These are phyloP conservation scores for Diorhabda carinulata DNA, from an alignment of 1,140 invertebrate genomes.

Conservation along the genomic window DNA sequence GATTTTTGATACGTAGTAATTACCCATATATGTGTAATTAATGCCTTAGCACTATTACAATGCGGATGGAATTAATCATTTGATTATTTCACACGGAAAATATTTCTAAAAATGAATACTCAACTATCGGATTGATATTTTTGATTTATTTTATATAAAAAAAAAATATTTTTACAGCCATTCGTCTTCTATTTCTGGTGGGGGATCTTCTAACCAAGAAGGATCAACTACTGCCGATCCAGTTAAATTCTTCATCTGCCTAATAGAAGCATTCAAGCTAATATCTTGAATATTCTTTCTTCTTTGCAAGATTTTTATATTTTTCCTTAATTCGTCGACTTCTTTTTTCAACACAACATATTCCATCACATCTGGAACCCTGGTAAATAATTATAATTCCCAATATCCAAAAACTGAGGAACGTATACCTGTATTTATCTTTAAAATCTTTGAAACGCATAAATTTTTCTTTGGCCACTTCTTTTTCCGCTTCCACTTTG, in stretches of 20 bases:
- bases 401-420: background rate
- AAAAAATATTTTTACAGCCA: background rate
- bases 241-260: slow-evolving; percentile 39
- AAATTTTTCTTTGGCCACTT: slow-evolving; percentile 29
- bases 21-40: background rate
- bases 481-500: slow-evolving; percentile 28
- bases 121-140: too few species aligned
- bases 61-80: background rate
- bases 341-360: slow-evolving; percentile 53
- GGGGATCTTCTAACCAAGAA: slow-evolving; percentile 29
- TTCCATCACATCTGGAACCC: slow-evolving; percentile 54
- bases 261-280: slow-evolving; percentile 31
- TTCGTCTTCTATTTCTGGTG: slow-evolving; percentile 8
- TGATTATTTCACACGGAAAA: background rate
- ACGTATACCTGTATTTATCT: slow-evolving; percentile 14
- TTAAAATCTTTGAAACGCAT: slow-evolving; percentile 30
- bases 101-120: background rate
- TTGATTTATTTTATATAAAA: too few species aligned
- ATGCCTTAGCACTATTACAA: background rate
- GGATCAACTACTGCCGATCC: slow-evolving; percentile 27
- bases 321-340: slow-evolving; percentile 49
- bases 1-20: background rate
- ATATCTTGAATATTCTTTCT: slow-evolving; percentile 47
- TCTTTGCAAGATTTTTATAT: slow-evolving; percentile 51
- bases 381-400: background rate